A percentile compares a stretch with the other conserved stretches of the same genome.
Evolutionary conservation across 2,797 vertebrate genomes (phyloP).

Genomic region (Scolopax bukidnonensis): DNA sequence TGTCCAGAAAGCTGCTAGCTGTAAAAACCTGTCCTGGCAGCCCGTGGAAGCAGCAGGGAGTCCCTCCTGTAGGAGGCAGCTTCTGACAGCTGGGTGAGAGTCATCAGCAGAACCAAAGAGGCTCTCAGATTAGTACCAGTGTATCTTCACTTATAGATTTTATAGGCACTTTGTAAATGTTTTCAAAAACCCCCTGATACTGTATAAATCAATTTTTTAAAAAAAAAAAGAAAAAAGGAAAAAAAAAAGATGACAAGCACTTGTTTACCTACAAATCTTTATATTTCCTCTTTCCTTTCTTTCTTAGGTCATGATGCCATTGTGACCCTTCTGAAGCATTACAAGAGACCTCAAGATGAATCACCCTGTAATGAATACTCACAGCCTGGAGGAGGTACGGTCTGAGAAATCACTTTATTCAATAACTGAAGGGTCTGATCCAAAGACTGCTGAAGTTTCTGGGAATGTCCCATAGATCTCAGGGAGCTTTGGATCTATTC

Average conservation of each 20-base stretch:
- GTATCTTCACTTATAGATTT: background rate
- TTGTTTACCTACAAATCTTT: background rate
- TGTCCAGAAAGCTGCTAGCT: background rate
- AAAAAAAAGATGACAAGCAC: background rate
- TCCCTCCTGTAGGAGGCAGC: background rate
- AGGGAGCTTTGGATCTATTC: background rate
- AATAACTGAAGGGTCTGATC: background rate
- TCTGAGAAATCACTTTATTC: background rate
- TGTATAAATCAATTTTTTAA: background rate
- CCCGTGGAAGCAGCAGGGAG: no score
- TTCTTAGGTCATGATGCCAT: constrained; percentile 91
- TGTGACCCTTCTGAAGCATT: constrained; percentile 96
- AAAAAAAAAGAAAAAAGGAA: background rate
- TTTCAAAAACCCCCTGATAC: background rate
- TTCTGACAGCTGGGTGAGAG: background rate
- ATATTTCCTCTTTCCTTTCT: background rate
- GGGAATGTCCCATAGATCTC: background rate
- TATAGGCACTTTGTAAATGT: background rate
- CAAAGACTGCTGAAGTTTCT: background rate
- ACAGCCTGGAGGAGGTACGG: constrained; percentile 93
- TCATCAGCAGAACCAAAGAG: background rate
- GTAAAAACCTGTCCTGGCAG: background rate
- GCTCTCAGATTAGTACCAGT: background rate
- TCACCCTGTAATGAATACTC: constrained; percentile 95
- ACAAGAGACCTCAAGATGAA: constrained; percentile 92